Percentiles rank a stretch among this genome's conserved stretches.
Evolutionary conservation across 2,797 vertebrate species (phyloP).

Genomic region (Onychomys torridus): DNA sequence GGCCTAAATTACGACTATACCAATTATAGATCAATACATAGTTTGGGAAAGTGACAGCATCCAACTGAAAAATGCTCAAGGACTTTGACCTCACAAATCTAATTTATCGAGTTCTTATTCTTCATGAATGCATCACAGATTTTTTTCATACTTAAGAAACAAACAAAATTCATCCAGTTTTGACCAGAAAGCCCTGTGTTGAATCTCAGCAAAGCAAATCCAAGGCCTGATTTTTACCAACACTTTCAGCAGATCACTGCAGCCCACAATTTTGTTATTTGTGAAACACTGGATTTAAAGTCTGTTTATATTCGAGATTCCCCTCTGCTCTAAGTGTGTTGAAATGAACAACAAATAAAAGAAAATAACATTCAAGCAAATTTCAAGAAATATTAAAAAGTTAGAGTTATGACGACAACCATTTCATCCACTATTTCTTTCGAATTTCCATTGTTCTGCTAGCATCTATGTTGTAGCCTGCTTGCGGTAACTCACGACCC

Average conservation of each 20-base stretch:
- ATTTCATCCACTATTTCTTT: neutral
- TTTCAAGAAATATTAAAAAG: neutral
- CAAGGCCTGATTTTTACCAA: neutral
- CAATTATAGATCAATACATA: neutral
- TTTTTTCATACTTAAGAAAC: neutral
- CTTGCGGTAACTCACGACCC: neutral
- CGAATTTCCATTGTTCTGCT: neutral
- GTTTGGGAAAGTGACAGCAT: neutral
- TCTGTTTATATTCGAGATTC: neutral
- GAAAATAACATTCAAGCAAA: neutral
- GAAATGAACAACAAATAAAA: neutral
- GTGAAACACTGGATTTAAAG: neutral
- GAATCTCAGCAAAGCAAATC: neutral
- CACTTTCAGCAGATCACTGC: neutral
- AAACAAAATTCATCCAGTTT: neutral
- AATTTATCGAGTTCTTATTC: neutral
- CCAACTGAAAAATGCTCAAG: neutral
- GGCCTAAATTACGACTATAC: slow-evolving; percentile 3
- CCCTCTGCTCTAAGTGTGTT: neutral
- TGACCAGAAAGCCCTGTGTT: neutral
- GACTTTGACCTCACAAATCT: neutral
- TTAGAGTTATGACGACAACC: too few relatives aligned
- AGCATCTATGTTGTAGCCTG: neutral
- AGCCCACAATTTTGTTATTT: neutral
- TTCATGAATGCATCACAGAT: neutral